These are phyloP conservation scores for Gnatocerus cornutus DNA, from an alignment of 2,888 invertebrate genomes.

Conservation along the genomic window DNA sequence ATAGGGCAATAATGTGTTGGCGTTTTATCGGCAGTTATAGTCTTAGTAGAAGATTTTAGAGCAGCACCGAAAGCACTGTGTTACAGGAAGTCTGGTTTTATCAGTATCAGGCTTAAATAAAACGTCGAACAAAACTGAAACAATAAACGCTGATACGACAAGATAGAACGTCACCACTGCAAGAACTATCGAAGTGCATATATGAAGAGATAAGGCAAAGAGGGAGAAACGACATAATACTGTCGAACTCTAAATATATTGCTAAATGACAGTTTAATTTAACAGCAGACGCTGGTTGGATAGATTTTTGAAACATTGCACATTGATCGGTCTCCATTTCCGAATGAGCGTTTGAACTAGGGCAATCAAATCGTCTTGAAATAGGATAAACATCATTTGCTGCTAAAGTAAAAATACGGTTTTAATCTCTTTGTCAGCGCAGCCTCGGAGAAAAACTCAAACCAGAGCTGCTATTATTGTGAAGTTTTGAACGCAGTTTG, in stretches of 20 bases:
- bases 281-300: constrained; percentile 1
- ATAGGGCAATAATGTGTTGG: constrained; percentile 32
- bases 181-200: constrained; percentile 36
- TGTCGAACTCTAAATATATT: constrained; percentile 1
- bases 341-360: not conserved
- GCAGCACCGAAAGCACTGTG: constrained; percentile 22
- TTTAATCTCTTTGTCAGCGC: too few species aligned
- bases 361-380: constrained; percentile 2
- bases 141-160: constrained; percentile 41
- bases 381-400: not conserved
- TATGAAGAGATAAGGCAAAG: constrained; percentile 8
- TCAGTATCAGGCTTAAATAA: constrained; percentile 42
- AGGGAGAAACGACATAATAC: not conserved
- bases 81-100: constrained; percentile 34
- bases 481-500: too few species aligned
- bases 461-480: too few species aligned
- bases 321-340: constrained; percentile 2
- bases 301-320: constrained; percentile 4
- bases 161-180: constrained; percentile 27
- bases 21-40: constrained; percentile 31
- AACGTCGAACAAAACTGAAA: constrained; percentile 37
- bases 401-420: too few species aligned
- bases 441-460: too few species aligned
- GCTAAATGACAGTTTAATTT: constrained; percentile 4
- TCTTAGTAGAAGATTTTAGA: constrained; percentile 17